Evolutionary conservation across 1,140 invertebrate species (phyloP).

Genomic region (Tetramorium alpestre): DNA sequence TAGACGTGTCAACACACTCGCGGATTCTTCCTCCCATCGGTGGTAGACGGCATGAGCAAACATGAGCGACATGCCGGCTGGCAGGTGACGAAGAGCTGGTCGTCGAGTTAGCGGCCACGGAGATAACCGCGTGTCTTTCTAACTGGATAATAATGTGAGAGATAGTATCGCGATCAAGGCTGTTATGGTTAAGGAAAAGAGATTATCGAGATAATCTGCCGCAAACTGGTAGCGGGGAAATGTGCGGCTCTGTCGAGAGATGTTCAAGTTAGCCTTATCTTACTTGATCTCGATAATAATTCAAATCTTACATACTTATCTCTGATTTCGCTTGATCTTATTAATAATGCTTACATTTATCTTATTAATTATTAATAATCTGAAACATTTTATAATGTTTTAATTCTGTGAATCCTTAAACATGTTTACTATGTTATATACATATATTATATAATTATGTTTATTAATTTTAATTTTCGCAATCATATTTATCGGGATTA

Average conservation of each 20-base stretch:
- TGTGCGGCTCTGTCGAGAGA: not conserved
- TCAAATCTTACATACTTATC: not conserved
- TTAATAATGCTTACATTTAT: not conserved
- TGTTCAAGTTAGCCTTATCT: not conserved
- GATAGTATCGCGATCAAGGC: constrained; percentile 18
- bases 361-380: not conserved
- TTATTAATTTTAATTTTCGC: not conserved
- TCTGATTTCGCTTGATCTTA: not conserved
- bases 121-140: constrained; percentile 38
- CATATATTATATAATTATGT: not conserved
- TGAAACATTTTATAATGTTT: not conserved
- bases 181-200: constrained; percentile 12
- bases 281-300: constrained; percentile 16
- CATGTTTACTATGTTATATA: not conserved
- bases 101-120: constrained; percentile 45
- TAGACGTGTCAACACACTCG: constrained; percentile 40
- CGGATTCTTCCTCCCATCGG: not conserved
- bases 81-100: constrained; percentile 44
- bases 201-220: not conserved
- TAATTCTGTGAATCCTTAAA: not conserved
- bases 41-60: constrained; percentile 17
- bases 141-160: constrained; percentile 49
- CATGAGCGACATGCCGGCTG: constrained; percentile 7
- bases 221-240: not conserved
- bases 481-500: not conserved